Base-by-base conservation (phyloP, 2,888 invertebrate species). In the Pyrrhosoma nymphula region DNA sequence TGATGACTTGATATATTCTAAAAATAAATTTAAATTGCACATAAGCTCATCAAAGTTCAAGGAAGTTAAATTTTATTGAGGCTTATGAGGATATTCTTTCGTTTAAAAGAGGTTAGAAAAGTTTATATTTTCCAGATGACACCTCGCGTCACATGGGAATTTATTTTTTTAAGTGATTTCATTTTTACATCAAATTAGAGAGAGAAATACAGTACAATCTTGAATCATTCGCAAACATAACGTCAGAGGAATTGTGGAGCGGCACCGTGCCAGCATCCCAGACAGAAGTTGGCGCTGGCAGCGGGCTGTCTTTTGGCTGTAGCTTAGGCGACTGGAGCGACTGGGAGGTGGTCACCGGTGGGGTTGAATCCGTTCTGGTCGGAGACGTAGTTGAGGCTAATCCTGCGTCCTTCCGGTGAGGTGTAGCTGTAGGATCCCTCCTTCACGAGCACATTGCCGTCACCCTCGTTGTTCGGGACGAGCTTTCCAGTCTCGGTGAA, bases 311-410 rank as follows among this genome's bases (percentile, higher is more conserved):
- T 3, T 16, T 30, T n/a, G 82, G 82, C 35, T 16, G 35, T n/a
- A 2, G 35, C 2, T 93, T 47, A 93, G 69, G 47, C 93, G 30
- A 69, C 69, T 26, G 93, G 93, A 1, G 93, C 69, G 0, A 93
- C 98, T 69, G 98, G 98, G 96, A 98, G 97, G 97, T 98, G 98
- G 88, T 98, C 98, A 95, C 98, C 98, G 96, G 98, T 97, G 23
- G 98, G 98, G 96, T 98, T 98, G 97, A 98, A 98, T 95, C 98
- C 98, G 96, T 98, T 98, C 97, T 98, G 98, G 96, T 98, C 98
- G 30, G 98, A 98, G 30, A 98, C 97, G 96, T 98, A 98, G 69
- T 97, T 97, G n/a, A 98, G 97, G 0, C 97, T 96, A 96, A 98
- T 98, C 20, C 97, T 97, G 12, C 97, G 97, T 69, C 98, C 98